These are phyloP conservation scores for Euborellia annulipes DNA, from an alignment of 1,140 invertebrate species.

Conservation along the genomic window DNA sequence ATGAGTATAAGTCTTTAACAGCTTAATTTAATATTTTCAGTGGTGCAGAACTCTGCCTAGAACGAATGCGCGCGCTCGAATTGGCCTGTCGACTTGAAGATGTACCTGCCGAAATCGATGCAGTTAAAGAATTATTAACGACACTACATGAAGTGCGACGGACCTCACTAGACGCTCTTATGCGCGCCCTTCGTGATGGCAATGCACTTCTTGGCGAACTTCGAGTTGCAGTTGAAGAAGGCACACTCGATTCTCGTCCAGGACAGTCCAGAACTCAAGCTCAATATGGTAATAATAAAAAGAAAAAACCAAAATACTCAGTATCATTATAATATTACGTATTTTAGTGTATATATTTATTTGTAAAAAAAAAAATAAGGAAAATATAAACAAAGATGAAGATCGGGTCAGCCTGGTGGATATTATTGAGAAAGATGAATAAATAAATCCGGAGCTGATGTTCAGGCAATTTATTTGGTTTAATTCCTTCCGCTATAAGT, in stretches of 20 bases:
- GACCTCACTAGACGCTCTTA: conserved; percentile 55
- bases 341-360: too few relatives aligned
- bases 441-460: too few relatives aligned
- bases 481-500: too few relatives aligned
- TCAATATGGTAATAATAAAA: conserved; percentile 42
- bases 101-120: conserved; percentile 48
- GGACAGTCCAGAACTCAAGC: conserved; percentile 45
- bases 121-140: conserved; percentile 43
- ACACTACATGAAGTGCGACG: conserved; percentile 46
- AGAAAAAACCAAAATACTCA: too few relatives aligned
- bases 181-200: conserved; percentile 62
- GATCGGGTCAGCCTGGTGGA: too few relatives aligned
- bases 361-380: too few relatives aligned
- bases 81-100: conserved; percentile 42
- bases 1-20: too few relatives aligned
- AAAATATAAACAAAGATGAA: too few relatives aligned
- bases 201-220: conserved; percentile 54
- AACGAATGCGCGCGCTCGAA: conserved; percentile 50
- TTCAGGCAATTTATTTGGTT: too few relatives aligned
- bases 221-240: conserved; percentile 44
- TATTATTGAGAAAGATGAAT: too few relatives aligned
- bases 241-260: conserved; percentile 56
- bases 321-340: too few relatives aligned
- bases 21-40: too few relatives aligned
- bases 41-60: conserved; percentile 47